Evolutionary conservation across 2,113 vertebrate genomes (phyloP).

Genomic region (Zingel zingel): DNA sequence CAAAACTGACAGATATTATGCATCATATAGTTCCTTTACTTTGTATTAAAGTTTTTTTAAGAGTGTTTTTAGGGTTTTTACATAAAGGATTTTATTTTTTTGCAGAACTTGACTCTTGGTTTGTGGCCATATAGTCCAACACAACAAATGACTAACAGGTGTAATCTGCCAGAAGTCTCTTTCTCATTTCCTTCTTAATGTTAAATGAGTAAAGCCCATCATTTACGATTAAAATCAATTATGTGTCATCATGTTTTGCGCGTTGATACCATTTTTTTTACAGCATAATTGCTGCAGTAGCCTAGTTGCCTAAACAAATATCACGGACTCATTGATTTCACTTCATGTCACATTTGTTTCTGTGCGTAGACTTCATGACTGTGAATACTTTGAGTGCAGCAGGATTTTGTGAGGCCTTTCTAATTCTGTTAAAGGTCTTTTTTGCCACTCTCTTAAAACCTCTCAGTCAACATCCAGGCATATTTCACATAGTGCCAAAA

Average conservation of each 20-base stretch:
- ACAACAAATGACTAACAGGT: background rate
- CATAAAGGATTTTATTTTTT: background rate
- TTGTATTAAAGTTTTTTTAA: background rate
- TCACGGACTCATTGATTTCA: background rate
- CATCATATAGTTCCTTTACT: too few species aligned
- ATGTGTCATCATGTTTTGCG: background rate
- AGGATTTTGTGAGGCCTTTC: conserved; percentile 15
- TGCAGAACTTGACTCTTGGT: background rate
- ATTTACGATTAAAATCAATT: background rate
- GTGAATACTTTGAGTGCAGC: background rate
- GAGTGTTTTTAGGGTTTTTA: background rate
- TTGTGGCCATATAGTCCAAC: background rate
- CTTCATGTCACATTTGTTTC: background rate
- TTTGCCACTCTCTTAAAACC: conserved; percentile 69
- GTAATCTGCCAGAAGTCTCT: too few species aligned
- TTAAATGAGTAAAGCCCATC: background rate
- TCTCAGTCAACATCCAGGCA: conserved; percentile 76
- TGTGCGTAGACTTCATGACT: background rate
- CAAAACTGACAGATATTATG: background rate
- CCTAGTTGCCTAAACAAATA: too few species aligned
- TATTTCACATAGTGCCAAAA: conserved; percentile 78
- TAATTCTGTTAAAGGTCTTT: conserved; percentile 36
- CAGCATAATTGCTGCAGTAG: background rate
- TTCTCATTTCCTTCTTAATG: background rate
- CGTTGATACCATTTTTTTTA: background rate